Conservation (phyloP, 2,888 invertebrate species). For the Pachliopta kotzebuea region DNA sequence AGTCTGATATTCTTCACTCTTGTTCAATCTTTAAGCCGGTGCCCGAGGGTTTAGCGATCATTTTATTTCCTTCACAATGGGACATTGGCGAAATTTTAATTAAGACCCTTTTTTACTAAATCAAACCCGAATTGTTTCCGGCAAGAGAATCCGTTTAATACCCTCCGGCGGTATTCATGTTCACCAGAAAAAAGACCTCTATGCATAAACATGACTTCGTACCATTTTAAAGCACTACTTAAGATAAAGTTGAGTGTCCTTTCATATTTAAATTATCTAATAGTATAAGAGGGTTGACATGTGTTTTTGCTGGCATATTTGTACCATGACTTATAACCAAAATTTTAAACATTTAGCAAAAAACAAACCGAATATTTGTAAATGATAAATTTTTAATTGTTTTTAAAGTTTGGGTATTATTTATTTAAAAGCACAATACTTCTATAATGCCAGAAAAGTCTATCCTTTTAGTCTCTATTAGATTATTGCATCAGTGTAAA, state of each 20-base stretch:
- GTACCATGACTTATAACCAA: neutral
- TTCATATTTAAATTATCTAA: neutral
- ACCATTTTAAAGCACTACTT: neutral
- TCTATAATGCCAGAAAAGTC: too few species aligned
- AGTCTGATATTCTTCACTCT: neutral
- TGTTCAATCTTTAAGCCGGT: neutral
- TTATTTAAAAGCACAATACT: too few species aligned
- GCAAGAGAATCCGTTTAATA: neutral
- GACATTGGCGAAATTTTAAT: conserved; percentile 1
- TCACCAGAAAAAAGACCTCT: neutral
- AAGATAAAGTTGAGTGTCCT: neutral
- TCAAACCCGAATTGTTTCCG: neutral
- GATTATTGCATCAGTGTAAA: too few species aligned
- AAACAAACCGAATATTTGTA: too few species aligned
- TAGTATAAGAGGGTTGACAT: neutral
- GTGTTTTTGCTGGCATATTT: neutral
- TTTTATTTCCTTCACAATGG: neutral
- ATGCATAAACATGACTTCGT: neutral
- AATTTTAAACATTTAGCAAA: too few species aligned
- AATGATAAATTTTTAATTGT: too few species aligned
- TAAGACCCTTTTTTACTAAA: conserved; percentile 1
- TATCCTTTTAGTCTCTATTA: too few species aligned
- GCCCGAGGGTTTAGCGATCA: neutral
- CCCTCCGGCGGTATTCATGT: neutral
- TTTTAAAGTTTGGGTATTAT: too few species aligned